These are phyloP conservation scores for Mugil cephalus DNA, from an alignment of 2,113 vertebrate species.

Conservation along the genomic window DNA sequence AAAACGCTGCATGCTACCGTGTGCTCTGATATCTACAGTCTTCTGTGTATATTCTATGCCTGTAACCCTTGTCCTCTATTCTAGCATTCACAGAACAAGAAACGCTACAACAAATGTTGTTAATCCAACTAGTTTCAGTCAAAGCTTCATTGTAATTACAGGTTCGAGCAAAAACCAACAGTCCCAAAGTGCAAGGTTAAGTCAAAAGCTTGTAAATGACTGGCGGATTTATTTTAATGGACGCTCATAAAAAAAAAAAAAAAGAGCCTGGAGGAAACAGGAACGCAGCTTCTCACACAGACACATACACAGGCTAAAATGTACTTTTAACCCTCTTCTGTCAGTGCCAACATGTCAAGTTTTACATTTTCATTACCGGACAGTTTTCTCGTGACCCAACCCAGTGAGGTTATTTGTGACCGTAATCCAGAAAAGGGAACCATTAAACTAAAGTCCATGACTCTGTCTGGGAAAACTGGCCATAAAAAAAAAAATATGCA, in stretches of 20 bases:
- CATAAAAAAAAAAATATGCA: slow-evolving; percentile 52
- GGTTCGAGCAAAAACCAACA: slow-evolving; percentile 24
- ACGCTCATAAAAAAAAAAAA: slow-evolving; percentile 15
- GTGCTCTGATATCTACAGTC: slow-evolving; percentile 5
- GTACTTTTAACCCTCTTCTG: slow-evolving; percentile 15
- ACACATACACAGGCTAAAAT: not conserved
- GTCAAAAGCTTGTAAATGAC: slow-evolving; percentile 31
- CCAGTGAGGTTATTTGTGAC: not conserved
- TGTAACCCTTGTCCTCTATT: not conserved
- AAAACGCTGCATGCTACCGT: slow-evolving; percentile 14
- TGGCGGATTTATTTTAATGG: slow-evolving; percentile 29
- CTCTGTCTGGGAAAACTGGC: slow-evolving; percentile 22
- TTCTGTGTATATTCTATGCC: not conserved
- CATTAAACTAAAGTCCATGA: not conserved
- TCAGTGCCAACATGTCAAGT: not conserved
- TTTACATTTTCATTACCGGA: not conserved
- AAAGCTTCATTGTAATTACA: slow-evolving; percentile 6
- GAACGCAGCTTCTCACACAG: not conserved
- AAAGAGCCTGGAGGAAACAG: slow-evolving; percentile 11
- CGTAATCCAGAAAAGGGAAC: not conserved
- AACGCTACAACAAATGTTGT: not conserved
- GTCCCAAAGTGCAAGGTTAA: slow-evolving; percentile 36
- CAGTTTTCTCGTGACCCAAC: not conserved
- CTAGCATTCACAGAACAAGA: not conserved
- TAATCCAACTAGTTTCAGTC: not conserved